Evolutionary conservation across 2,888 invertebrate genomes (phyloP).

Genomic region (Trichopria drosophilae): DNA sequence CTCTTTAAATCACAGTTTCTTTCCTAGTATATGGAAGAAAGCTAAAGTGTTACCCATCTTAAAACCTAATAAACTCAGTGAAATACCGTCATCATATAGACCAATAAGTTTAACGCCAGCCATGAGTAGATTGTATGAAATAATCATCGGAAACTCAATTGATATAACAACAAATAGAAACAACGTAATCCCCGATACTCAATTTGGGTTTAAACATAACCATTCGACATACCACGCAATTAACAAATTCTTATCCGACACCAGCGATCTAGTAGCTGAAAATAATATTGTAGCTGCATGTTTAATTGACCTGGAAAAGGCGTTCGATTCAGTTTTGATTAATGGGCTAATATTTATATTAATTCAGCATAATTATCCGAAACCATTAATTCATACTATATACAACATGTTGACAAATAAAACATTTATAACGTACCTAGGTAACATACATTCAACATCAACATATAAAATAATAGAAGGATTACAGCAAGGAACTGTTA

Average conservation of each 20-base stretch:
- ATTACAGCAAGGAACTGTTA: slow-evolving; percentile 31
- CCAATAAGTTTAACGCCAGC: too few species aligned
- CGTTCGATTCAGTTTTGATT: background rate
- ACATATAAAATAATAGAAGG: too few species aligned
- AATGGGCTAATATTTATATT: background rate
- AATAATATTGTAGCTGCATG: background rate
- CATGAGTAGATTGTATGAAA: background rate
- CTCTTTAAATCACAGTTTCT: background rate
- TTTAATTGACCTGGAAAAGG: too few species aligned
- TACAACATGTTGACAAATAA: background rate
- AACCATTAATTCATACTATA: background rate
- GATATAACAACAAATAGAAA: background rate
- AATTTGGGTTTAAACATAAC: background rate
- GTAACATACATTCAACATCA: background rate
- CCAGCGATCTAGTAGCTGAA: background rate
- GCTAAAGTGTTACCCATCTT: background rate
- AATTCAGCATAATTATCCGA: background rate
- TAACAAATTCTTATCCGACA: background rate
- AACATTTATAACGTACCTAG: background rate
- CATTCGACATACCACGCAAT: too few species aligned
- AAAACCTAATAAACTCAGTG: background rate
- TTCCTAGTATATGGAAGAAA: background rate
- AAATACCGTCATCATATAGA: background rate
- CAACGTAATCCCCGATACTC: background rate
- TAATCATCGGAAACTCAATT: background rate